Evolutionary conservation across 1,140 invertebrate species (phyloP), one percentile per base, ranked within the genome.

Genomic region (Hetaerina americana): DNA sequence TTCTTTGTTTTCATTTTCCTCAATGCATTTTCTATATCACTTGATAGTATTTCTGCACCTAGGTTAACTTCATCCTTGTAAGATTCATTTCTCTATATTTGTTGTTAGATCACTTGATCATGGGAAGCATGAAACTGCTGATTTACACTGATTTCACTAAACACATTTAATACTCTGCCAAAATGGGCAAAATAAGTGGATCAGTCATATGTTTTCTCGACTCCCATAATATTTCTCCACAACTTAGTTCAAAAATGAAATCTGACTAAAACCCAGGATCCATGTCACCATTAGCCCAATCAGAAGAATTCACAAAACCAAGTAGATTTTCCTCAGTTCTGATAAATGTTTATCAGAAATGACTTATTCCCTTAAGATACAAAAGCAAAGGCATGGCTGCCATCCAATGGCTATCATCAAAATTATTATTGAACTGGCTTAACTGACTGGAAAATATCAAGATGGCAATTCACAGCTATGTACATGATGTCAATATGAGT

Each of bases 201-300:
- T 82, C 80, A 5, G 81, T 81, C 40, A 76, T 79, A 71, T 85
- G 85, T 75, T 80, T 83, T 28, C 79, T 82, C 74, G 82, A 81
- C 76, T 82, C 81, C 75, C 82, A 86, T n/a, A 80, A 81, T 70
- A 84, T 81, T 69, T 82, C 78, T 26, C 79, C n/a, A 69, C 81
- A 73, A 66, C 28, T 73, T 6, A 79, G 57, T 5, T 75, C 26
- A 71, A 79, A 79, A 0, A 80, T 70, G 73, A 77, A 80, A 1
- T 82, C 80, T n/a, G 77, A 80, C 6, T 40, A 40, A 8, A 18
- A 40, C 18, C 31, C 18, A 8, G 6, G 6, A 40, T 40, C 31
- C 18, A 6, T 18, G 6, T 40, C 31, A 40, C 18, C 31, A 40
- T 40, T 40, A 40, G 6, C 31, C 31, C 31, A 40, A 40, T 40